These are phyloP conservation scores for Pelochelys cantorii DNA, from an alignment of 2,797 vertebrate species.

Conservation along the genomic window DNA sequence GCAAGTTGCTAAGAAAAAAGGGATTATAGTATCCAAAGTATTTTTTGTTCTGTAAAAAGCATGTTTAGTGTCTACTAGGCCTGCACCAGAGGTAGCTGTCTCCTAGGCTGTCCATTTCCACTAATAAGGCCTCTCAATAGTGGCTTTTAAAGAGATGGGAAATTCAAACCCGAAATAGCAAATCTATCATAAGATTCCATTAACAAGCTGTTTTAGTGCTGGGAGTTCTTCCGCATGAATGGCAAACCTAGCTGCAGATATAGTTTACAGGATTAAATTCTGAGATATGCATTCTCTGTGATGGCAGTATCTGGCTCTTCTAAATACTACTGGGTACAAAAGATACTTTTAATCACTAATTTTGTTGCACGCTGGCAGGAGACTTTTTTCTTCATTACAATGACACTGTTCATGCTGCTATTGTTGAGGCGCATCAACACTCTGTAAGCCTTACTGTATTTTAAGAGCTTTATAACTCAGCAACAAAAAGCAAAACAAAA, in stretches of 20 bases:
- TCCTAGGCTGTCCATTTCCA: neutral
- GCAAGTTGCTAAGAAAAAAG: neutral
- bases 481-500: neutral
- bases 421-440: neutral
- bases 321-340: neutral
- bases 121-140: neutral
- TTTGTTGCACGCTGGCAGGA: neutral
- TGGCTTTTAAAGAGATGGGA: constrained; percentile 36
- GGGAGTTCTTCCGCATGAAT: constrained; percentile 30
- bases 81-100: neutral
- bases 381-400: neutral
- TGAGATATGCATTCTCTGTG: too few species aligned
- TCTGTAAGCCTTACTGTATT: neutral
- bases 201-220: constrained; percentile 28
- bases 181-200: constrained; percentile 31
- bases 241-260: constrained; percentile 9
- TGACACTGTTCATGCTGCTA: neutral
- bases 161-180: constrained; percentile 31
- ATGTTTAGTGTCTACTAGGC: neutral
- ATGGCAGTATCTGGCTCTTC: neutral
- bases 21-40: neutral
- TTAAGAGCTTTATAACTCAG: neutral
- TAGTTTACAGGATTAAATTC: neutral
- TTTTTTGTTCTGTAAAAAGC: neutral
- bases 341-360: neutral